Base-by-base conservation (phyloP, 2,888 invertebrate genomes). In the Thelaira solivaga region DNA sequence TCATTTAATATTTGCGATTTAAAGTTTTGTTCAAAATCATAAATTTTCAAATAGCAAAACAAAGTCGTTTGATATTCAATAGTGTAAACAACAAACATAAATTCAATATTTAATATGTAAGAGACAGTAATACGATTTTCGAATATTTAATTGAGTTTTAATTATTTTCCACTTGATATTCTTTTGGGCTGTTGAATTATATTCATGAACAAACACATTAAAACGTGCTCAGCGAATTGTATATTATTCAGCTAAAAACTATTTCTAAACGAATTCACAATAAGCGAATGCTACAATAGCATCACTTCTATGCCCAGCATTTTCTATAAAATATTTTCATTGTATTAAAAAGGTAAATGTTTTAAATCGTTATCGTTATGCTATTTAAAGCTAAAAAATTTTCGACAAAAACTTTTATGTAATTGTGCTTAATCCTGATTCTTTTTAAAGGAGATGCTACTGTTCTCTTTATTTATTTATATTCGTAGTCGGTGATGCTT, bases 11-110 rank as follows among this genome's bases (percentile, higher is more conserved):
- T n/a, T n/a, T n/a, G n/a, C n/a, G 20, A 7, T 43, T 43, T 4
- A 11, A 47, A 47, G 8, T 26, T 13, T 29, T 5, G 6, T 24
- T 47, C 0, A 34, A 62, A 36, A 47, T 49, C 36, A 49, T 22
- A 62, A 13, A 34, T 47, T 41, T 16, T 0, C n/a, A n/a, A n/a
- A n/a, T n/a, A n/a, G n/a, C n/a, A n/a, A n/a, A n/a, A 47, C 51
- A 20, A 51, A 51, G 16, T 61, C 51, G 43, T 71, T 59, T 71
- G 69, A 61, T 51, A 71, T 41, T 31, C 61, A 61, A 71, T 59
- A 51, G 49, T 61, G 47, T 34, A 43, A 61, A 34, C 41, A 41
- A n/a, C 13, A 36, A 36, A 39, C 26, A 39, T 53, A 36, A 64
- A 64, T 55, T 53, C 5, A 20, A 55, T 16, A 55, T n/a, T n/a